Conservation (phyloP, 2,888 invertebrate genomes). For the Erebia epiphron region DNA sequence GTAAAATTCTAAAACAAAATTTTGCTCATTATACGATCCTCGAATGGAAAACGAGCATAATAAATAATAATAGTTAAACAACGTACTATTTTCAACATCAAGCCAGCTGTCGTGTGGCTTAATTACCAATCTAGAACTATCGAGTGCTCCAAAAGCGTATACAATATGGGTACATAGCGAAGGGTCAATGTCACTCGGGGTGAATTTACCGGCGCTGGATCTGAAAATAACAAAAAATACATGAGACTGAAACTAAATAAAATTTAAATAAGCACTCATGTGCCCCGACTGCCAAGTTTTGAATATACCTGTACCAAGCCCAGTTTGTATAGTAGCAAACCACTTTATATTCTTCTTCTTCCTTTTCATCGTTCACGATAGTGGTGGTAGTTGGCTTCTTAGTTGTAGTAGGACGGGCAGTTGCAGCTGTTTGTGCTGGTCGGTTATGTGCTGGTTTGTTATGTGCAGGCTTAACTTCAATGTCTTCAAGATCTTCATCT, state of each 20-base stretch:
- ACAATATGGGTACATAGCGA: conserved; percentile 95
- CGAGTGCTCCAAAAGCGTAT: conserved; percentile 95
- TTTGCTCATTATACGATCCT: neutral
- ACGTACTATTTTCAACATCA: conserved; percentile 92
- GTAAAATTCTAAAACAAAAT: conserved; percentile 87
- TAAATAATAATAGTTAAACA: neutral
- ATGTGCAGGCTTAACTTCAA: conserved; percentile 64
- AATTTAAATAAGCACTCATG: neutral
- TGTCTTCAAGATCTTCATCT: conserved; percentile 71
- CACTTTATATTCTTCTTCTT: conserved; percentile 86
- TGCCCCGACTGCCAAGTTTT: neutral
- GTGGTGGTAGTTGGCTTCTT: conserved; percentile 47
- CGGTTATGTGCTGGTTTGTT: conserved; percentile 44
- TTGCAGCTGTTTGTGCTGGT: conserved; percentile 48
- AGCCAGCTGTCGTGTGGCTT: conserved; percentile 94
- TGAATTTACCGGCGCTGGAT: conserved; percentile 90
- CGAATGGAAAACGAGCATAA: neutral
- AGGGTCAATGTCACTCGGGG: conserved; percentile 92
- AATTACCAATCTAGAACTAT: conserved; percentile 88
- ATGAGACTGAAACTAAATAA: neutral
- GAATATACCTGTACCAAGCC: conserved; percentile 90
- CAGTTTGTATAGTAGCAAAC: conserved; percentile 97
- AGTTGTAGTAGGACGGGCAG: conserved; percentile 52
- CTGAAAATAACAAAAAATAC: conserved; percentile 58
- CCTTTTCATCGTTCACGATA: conserved; percentile 51